Base-by-base conservation (phyloP, 2,888 invertebrate genomes). In the Yponomeuta plumbellus region DNA sequence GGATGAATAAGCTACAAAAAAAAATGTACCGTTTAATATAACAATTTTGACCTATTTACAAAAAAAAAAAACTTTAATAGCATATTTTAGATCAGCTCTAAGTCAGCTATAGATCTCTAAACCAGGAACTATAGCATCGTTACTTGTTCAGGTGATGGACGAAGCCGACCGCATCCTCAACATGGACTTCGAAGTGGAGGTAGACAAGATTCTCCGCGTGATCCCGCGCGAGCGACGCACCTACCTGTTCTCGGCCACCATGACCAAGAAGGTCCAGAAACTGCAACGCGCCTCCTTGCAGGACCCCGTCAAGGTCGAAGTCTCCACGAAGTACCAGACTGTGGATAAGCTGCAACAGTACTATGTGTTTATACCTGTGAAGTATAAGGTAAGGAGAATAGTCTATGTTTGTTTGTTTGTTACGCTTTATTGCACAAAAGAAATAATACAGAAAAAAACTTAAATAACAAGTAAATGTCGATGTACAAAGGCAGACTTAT, bases 151-250 rank as follows among this genome's bases (percentile, higher is more conserved):
- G 94, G 96, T 99, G 0, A 98, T 99, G 98, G 99, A 99, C 76
- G 99, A 99, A 93, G 99, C 99, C 0, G 99, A 99, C 86, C 93
- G 99, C 71, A 99, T 99, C 73, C 92, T 99, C 3, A 99, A 99
- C 83, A 98, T 99, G 98, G 99, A 99, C 81, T 99, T 99, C 80
- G 99, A 99, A 89, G 95, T 96, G 13, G 99, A 99, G 90, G 95
- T 99, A 0, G 98, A 99, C 84, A 99, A 99, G 88, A 99, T 99
- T 67, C 86, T 99, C 2, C 95, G 88, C 0, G 96, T 95, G 0
- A 95, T 99, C 67, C 99, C 99, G 0, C 93, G 96, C 39, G 98
- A 99, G 75, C 93, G 99, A 4, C 92, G 94, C 69, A 99, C 99
- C 0, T 97, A 96, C 77, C 91, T 99, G 17, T 99, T 99, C 89